These are phyloP conservation scores for Pipistrellus pipistrellus DNA, from an alignment of 2,797 vertebrate genomes.

Conservation along the genomic window DNA sequence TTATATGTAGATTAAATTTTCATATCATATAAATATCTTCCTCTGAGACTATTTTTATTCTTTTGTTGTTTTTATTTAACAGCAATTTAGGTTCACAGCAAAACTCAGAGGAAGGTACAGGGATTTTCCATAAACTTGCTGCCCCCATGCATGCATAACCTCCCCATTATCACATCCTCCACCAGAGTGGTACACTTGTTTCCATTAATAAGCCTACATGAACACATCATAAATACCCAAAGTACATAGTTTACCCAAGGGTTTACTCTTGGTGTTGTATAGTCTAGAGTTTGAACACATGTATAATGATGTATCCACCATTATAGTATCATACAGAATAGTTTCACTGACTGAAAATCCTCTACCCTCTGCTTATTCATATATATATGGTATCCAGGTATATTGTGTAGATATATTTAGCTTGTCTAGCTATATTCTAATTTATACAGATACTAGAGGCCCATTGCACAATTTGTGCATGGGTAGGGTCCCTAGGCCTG, in stretches of 20 bases:
- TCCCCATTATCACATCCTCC: neutral
- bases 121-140: neutral
- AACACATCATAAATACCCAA: neutral
- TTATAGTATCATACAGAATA: neutral
- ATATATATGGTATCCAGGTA: neutral
- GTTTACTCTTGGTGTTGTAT: neutral
- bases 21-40: neutral
- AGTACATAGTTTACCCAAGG: neutral
- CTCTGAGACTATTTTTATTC: neutral
- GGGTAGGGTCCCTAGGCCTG: too few relatives aligned
- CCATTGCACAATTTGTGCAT: too few relatives aligned
- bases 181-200: neutral
- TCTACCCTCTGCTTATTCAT: neutral
- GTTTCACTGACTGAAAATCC: neutral
- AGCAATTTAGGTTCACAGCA: neutral
- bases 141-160: accelerated
- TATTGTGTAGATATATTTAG: neutral
- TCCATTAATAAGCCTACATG: neutral
- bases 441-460: neutral
- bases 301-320: neutral
- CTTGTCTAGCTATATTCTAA: neutral
- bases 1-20: neutral
- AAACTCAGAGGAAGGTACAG: neutral
- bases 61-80: neutral
- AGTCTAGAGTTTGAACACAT: neutral